Conservation (phyloP, 2,888 invertebrate genomes). For the Drosophila silvestris region DNA sequence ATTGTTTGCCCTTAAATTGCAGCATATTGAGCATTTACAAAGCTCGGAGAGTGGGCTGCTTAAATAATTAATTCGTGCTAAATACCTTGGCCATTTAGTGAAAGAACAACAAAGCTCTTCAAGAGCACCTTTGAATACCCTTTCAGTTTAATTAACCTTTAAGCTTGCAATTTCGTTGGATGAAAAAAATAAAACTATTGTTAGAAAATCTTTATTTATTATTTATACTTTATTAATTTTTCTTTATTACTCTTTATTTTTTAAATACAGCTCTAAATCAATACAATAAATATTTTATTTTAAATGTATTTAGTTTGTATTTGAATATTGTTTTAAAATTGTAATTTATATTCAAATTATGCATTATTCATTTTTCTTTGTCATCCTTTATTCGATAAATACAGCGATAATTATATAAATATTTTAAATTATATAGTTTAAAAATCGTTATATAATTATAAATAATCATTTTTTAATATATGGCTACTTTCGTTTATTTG, state of each 20-base stretch:
- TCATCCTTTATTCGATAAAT: background rate
- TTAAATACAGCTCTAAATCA: background rate
- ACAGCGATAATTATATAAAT: background rate
- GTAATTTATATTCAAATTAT: background rate
- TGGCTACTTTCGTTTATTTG: background rate
- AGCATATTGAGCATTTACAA: conserved; percentile 80
- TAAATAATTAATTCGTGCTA: conserved; percentile 81
- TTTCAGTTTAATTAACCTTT: background rate
- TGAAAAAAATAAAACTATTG: background rate
- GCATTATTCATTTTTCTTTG: background rate
- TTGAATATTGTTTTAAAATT: background rate
- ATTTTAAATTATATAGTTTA: background rate
- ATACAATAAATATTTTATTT: background rate
- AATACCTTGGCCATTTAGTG: conserved; percentile 81
- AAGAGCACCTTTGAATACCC: conserved; percentile 7
- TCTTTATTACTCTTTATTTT: background rate
- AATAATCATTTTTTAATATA: background rate
- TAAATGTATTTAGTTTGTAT: background rate
- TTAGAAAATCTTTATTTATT: background rate
- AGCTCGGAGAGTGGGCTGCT: conserved; percentile 43
- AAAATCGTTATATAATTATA: too few species aligned
- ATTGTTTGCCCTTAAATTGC: conserved; percentile 72
- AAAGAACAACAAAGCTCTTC: conserved; percentile 29
- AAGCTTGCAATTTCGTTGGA: background rate
- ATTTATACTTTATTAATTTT: background rate